Evolutionary conservation across 2,113 vertebrate species (phyloP).

Genomic region (Ursus arctos): DNA sequence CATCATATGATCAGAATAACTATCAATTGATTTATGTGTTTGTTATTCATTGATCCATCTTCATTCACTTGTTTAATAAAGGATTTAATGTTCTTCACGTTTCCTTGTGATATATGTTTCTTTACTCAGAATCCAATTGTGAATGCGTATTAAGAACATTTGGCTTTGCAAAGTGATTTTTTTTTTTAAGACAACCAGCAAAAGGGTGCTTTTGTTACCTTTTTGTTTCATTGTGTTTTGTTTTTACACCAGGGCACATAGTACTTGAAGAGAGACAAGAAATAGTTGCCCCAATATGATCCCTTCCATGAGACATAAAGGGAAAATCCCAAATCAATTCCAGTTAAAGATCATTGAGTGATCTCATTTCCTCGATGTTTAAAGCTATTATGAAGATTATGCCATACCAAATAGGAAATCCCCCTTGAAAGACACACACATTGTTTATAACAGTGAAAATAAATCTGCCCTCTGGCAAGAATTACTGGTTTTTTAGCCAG

Average conservation of each 20-base stretch:
- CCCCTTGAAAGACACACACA: neutral
- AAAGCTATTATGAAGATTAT: conserved; percentile 48
- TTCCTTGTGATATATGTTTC: neutral
- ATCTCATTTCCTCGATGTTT: conserved; percentile 47
- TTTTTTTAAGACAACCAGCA: neutral
- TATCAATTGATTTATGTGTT: neutral
- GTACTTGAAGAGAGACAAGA: neutral
- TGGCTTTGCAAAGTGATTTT: neutral
- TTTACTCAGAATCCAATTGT: neutral
- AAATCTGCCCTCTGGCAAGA: conserved; percentile 15
- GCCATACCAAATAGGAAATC: conserved; percentile 32
- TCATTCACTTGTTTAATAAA: conserved; percentile 8
- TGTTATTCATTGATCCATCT: neutral
- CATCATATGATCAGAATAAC: neutral
- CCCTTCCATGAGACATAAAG: neutral
- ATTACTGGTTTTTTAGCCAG: neutral
- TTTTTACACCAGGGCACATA: neutral
- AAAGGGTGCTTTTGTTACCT: neutral
- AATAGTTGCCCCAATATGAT: neutral
- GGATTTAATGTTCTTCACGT: neutral
- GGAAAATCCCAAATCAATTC: conserved; percentile 32
- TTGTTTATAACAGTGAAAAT: conserved; percentile 33
- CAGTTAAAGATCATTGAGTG: neutral
- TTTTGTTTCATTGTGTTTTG: neutral
- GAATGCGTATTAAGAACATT: neutral